Conservation (phyloP, 2,797 vertebrate genomes). For the Brotogeris chrysoptera region DNA sequence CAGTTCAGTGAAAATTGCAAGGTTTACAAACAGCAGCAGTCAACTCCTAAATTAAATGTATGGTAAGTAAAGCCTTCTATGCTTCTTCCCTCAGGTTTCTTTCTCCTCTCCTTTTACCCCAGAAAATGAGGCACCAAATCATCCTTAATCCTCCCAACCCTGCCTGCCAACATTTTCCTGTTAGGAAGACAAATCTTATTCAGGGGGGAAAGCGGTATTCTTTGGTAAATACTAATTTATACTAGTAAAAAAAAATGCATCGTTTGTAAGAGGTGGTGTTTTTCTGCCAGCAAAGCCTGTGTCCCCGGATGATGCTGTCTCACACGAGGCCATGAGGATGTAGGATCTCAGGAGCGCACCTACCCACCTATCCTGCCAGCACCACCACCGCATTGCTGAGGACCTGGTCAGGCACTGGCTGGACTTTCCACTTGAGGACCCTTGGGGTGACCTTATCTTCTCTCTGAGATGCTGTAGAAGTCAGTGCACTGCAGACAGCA, state of each 20-base stretch:
- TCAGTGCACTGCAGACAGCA: background rate
- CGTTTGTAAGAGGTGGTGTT: background rate
- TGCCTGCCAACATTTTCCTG: background rate
- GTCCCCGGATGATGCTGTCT: background rate
- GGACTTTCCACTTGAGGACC: background rate
- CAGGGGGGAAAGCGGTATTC: rapidly evolving
- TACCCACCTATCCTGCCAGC: background rate
- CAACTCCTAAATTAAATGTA: background rate
- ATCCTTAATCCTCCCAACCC: background rate
- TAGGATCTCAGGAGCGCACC: background rate
- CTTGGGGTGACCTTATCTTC: background rate
- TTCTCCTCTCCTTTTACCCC: background rate
- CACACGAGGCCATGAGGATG: background rate
- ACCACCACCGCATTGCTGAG: rapidly evolving
- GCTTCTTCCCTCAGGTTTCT: background rate
- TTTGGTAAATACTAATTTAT: background rate
- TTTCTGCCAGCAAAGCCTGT: background rate
- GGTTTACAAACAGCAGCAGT: background rate
- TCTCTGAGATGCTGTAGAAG: background rate
- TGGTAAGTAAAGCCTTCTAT: background rate
- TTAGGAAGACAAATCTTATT: background rate
- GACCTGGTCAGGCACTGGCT: background rate
- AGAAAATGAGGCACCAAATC: background rate
- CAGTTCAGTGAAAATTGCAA: background rate
- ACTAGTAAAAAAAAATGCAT: background rate